These are phyloP conservation scores for Calephelis nemesis DNA, from an alignment of 1,140 invertebrate genomes.

Conservation along the genomic window DNA sequence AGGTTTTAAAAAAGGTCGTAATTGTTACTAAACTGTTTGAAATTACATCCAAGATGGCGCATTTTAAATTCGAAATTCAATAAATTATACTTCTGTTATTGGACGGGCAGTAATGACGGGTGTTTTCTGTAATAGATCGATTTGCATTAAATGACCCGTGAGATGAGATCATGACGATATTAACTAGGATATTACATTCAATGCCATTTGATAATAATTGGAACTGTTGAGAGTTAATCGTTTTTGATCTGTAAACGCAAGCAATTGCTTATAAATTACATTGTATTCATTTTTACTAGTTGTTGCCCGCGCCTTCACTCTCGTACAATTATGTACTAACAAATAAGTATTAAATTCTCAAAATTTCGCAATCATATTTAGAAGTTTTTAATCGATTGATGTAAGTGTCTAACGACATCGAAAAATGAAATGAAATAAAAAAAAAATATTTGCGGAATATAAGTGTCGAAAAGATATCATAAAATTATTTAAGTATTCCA, in stretches of 20 bases:
- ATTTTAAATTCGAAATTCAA: slow-evolving; percentile 56
- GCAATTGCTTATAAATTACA: slow-evolving; percentile 34
- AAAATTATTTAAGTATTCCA: too few species aligned
- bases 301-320: neutral
- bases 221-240: slow-evolving; percentile 12
- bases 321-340: too few species aligned
- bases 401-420: too few species aligned
- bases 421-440: too few species aligned
- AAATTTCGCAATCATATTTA: too few species aligned
- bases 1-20: slow-evolving; percentile 31
- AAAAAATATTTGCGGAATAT: too few species aligned
- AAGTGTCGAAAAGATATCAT: too few species aligned
- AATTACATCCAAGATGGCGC: slow-evolving; percentile 43
- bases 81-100: slow-evolving; percentile 60
- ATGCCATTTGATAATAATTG: slow-evolving; percentile 36
- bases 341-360: too few species aligned
- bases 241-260: slow-evolving; percentile 10
- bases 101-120: slow-evolving; percentile 48
- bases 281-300: slow-evolving; percentile 4
- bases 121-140: slow-evolving; percentile 63
- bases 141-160: slow-evolving; percentile 70
- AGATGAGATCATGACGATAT: slow-evolving; percentile 59
- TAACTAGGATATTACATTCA: slow-evolving; percentile 54
- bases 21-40: slow-evolving; percentile 39
- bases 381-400: too few species aligned